Conservation (phyloP, 64 coral and sea anemone genomes). For the Dendrophyllia cribrosa region DNA sequence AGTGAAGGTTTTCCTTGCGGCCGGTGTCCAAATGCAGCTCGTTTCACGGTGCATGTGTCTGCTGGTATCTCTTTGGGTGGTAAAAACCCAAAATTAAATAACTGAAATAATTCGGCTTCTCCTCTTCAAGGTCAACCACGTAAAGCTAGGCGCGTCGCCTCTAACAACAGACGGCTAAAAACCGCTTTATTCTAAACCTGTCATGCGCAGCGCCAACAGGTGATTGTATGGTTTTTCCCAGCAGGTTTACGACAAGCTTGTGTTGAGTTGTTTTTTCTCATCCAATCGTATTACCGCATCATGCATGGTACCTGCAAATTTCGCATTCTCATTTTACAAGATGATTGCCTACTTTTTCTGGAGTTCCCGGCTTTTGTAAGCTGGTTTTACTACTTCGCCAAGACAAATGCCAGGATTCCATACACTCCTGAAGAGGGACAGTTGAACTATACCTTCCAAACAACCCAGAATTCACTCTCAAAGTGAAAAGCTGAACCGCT, state of each 20-base stretch:
- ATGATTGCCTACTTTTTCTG: neutral
- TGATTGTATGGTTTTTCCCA: slow-evolving; percentile 28
- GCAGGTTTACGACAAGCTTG: neutral
- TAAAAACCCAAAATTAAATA: slow-evolving; percentile 3
- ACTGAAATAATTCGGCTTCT: neutral
- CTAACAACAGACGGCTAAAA: slow-evolving; percentile 14
- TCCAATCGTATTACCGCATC: slow-evolving; percentile 8
- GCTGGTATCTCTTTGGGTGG: slow-evolving; percentile 27
- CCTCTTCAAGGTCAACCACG: neutral
- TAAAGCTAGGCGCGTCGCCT: slow-evolving; percentile 57
- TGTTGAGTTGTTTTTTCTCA: neutral
- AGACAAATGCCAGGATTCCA: too few species aligned
- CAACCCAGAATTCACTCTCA: too few species aligned
- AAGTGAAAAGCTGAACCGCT: too few species aligned
- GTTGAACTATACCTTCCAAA: too few species aligned
- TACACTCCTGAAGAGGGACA: too few species aligned
- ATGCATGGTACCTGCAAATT: neutral
- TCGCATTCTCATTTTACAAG: neutral
- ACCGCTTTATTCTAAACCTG: neutral
- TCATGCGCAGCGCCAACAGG: neutral
- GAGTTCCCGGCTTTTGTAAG: neutral
- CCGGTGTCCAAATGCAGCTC: neutral
- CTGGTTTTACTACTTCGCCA: neutral
- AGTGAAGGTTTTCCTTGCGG: neutral
- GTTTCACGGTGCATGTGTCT: neutral